These are phyloP conservation scores for Ichneumon xanthorius DNA, from an alignment of 2,888 invertebrate species.

Conservation along the genomic window DNA sequence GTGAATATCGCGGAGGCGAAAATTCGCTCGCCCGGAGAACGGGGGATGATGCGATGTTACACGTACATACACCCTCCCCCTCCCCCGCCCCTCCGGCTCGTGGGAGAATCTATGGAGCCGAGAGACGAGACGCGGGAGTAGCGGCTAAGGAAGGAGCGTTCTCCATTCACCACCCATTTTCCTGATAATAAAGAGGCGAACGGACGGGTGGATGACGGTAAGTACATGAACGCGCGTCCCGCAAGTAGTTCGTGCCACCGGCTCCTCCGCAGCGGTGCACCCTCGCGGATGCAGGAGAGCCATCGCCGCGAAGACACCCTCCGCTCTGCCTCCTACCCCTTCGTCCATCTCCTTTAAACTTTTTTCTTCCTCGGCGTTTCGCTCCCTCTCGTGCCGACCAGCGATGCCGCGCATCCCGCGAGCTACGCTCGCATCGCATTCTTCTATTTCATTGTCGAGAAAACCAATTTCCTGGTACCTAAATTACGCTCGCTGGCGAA, in stretches of 20 bases:
- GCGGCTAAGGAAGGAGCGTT: slow-evolving; percentile 38
- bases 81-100: neutral
- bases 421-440: slow-evolving; percentile 81
- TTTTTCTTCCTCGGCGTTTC: slow-evolving; percentile 20
- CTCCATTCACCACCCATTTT: slow-evolving; percentile 66
- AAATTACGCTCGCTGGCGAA: slow-evolving; percentile 84
- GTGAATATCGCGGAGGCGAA: slow-evolving; percentile 43
- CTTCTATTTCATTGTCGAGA: slow-evolving; percentile 85
- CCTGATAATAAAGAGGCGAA: slow-evolving; percentile 75
- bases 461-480: slow-evolving; percentile 85
- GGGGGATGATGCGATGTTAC: slow-evolving; percentile 31
- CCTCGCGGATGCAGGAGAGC: slow-evolving; percentile 54
- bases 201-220: slow-evolving; percentile 71
- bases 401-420: slow-evolving; percentile 58
- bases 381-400: slow-evolving; percentile 55
- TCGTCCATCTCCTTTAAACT: slow-evolving; percentile 55
- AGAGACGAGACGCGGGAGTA: slow-evolving; percentile 27
- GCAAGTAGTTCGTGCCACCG: slow-evolving; percentile 67
- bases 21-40: slow-evolving; percentile 60
- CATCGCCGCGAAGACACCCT: slow-evolving; percentile 59
- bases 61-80: neutral
- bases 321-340: slow-evolving; percentile 33
- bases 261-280: slow-evolving; percentile 53
- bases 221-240: slow-evolving; percentile 68
- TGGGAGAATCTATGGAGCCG: neutral